phyloP scores from a whole-genome alignment of 1,140 invertebrate genomes.

The Leptinotarsa lineolata region DNA sequence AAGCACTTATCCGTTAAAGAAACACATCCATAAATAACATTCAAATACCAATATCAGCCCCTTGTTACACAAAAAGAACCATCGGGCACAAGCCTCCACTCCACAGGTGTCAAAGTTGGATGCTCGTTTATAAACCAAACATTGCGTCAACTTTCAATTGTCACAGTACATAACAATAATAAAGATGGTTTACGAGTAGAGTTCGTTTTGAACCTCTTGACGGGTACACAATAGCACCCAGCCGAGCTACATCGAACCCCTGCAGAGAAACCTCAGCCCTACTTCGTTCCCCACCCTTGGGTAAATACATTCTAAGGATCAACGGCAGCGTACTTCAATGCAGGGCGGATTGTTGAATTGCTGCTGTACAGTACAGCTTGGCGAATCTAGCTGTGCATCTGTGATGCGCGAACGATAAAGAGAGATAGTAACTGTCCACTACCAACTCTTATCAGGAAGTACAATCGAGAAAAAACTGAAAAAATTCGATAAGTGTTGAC shows the following conservation, averaged over 20 bases:
- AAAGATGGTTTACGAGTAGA: slow-evolving; percentile 38
- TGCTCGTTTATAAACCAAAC: slow-evolving; percentile 36
- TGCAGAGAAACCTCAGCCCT: slow-evolving; percentile 15
- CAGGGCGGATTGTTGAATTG: not conserved
- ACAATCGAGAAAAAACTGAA: no score
- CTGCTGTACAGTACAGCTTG: no score
- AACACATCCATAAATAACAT: not conserved
- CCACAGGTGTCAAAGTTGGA: slow-evolving; percentile 13
- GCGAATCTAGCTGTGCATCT: no score
- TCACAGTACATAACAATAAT: slow-evolving; percentile 35
- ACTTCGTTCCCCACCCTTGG: not conserved
- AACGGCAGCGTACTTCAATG: not conserved
- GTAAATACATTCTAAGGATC: not conserved
- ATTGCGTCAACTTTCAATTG: slow-evolving; percentile 42
- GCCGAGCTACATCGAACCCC: slow-evolving; percentile 36
- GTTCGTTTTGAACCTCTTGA: slow-evolving; percentile 35
- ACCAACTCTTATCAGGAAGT: no score
- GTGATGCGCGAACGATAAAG: no score
- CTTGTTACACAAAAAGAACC: not conserved
- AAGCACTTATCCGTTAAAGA: no score
- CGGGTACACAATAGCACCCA: slow-evolving; percentile 38
- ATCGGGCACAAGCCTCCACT: slow-evolving; percentile 13
- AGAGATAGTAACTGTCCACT: no score
- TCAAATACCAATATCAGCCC: not conserved
- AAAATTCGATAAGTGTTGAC: no score